Evolutionary conservation across 2,113 vertebrate species (phyloP).

Genomic region (Rhabdornis inornatus): DNA sequence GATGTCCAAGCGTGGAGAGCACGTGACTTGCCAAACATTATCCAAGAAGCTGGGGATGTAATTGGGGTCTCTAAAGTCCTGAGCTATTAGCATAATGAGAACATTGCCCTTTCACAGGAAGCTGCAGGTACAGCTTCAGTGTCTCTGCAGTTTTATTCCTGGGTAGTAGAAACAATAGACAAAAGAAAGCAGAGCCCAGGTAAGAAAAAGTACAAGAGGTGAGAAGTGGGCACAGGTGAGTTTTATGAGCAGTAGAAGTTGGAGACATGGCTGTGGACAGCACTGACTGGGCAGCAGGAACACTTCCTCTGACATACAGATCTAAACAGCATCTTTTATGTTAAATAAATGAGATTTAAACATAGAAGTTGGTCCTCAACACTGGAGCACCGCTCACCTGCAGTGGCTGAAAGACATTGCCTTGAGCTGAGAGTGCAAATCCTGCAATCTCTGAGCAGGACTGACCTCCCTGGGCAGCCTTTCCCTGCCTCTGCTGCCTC

Average conservation of each 20-base stretch:
- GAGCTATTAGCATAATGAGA: neutral
- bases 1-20: neutral
- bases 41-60: neutral
- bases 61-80: neutral
- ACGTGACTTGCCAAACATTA: neutral
- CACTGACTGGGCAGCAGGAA: neutral
- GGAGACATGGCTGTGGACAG: neutral
- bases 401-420: neutral
- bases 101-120: neutral
- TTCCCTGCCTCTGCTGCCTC: neutral
- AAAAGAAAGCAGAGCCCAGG: neutral
- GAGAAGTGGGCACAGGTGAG: neutral
- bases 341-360: neutral
- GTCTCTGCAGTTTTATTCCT: neutral
- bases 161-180: neutral
- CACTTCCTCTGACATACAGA: neutral
- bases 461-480: neutral
- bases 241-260: neutral
- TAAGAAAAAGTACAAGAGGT: neutral
- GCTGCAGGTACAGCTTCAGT: neutral
- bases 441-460: neutral
- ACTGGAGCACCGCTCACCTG: neutral
- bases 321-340: neutral
- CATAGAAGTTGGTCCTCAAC: neutral
- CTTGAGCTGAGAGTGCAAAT: neutral